A percentile compares a stretch with the other conserved stretches of the same genome.
Evolutionary conservation across 2,888 invertebrate genomes (phyloP).

Genomic region (Andricus quercusramuli): DNA sequence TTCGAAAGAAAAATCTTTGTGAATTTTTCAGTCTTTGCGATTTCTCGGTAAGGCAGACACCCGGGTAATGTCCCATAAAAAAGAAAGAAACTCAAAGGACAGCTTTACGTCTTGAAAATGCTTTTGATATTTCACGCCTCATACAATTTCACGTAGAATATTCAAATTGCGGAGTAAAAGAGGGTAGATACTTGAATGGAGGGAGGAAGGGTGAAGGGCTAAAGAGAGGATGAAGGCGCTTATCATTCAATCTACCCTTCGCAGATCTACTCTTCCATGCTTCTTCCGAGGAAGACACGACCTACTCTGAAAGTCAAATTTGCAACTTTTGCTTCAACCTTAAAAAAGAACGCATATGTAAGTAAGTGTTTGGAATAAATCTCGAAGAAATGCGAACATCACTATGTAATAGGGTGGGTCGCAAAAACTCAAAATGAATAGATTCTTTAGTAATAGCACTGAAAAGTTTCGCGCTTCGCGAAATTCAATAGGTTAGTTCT

Average conservation of each 20-base stretch:
- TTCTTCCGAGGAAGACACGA: slow-evolving; percentile 3
- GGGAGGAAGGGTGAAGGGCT: neutral
- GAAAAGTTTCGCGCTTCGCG: too few species aligned
- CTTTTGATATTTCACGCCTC: slow-evolving; percentile 68
- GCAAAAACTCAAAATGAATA: too few species aligned
- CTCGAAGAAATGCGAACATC: neutral
- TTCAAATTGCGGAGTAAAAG: slow-evolving; percentile 47
- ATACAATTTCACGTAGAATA: slow-evolving; percentile 65
- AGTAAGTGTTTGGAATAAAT: slow-evolving; percentile 6
- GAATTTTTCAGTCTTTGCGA: too few species aligned
- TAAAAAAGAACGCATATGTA: slow-evolving; percentile 27
- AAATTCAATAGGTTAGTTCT: too few species aligned
- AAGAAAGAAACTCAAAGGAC: neutral
- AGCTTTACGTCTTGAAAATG: slow-evolving; percentile 22
- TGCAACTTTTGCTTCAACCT: slow-evolving; percentile 66
- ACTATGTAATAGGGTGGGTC: too few species aligned
- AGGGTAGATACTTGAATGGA: neutral
- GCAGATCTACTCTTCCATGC: slow-evolving; percentile 18
- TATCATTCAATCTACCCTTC: slow-evolving; percentile 66
- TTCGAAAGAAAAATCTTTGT: too few species aligned
- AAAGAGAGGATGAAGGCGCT: slow-evolving; percentile 36
- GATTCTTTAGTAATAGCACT: too few species aligned
- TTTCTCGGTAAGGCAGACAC: too few species aligned
- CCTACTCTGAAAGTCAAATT: slow-evolving; percentile 70
- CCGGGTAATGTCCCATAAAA: neutral